Evolutionary conservation across 2,888 invertebrate species (phyloP), one percentile per base, ranked within the genome.

Genomic region (Thymelicus lineola): DNA sequence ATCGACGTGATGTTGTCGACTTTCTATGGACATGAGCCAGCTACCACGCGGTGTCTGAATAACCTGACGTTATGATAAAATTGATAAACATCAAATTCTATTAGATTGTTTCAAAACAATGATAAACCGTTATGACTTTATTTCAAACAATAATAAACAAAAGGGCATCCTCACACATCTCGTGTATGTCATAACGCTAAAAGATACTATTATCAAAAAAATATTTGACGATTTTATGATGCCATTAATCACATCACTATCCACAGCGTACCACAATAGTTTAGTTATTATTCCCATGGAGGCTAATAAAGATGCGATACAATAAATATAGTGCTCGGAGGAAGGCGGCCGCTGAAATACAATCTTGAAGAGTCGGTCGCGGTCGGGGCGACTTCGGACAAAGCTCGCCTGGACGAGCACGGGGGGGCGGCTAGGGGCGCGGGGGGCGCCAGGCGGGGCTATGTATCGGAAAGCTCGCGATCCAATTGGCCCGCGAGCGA

Each of bases 381-480:
- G 42, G 42, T 50, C 48, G 48, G 45, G 17, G 7, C 48, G 48
- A 50, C 48, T n/a, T 48, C 48, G 48, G 75, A 72, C 28, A 55
- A 61, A 67, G 67, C 67, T 45, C 67, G 36, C 42, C 48, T 28
- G 10, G 57, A n/a, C 14, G 62, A 59, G 66, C 59, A 17, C 66
- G 72, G 36, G 60, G 58, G 55, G 67, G 66, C 7, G 12, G 42
- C 9, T 0, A 1, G 71, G 72, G 75, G 58, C 64, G 63, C 69
- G 59, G 35, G 60, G 50, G 69, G 69, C 12, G 28, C 38, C 62
- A 35, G 78, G 73, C 78, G 81, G 77, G 80, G 72, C 80, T 90
- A 90, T 90, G 85, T 90, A 89, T 78, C 79, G 76, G 78, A 90
- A 92, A 91, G 91, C 91, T 90, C 80, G 77, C 68, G 15, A 65